Percentiles rank a stretch among this genome's conserved stretches.
Evolutionary conservation across 2,113 vertebrate genomes (phyloP).

Genomic region (Sturnira hondurensis): DNA sequence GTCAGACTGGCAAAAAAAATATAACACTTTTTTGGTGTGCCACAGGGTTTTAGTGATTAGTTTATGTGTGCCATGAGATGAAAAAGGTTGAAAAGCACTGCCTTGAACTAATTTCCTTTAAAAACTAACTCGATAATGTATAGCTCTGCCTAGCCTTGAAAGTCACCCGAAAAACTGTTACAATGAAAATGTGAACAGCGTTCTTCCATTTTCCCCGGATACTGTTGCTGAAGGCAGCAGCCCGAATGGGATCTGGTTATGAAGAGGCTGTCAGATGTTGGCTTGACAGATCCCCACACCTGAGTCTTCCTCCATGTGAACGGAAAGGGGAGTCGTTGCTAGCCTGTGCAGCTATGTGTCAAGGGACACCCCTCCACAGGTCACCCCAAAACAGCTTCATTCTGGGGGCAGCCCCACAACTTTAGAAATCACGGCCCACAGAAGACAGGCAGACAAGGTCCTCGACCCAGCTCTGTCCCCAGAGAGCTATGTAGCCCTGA

Average conservation of each 20-base stretch:
- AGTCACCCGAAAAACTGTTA: background rate
- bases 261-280: background rate
- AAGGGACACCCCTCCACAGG: background rate
- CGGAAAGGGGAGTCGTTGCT: background rate
- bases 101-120: background rate
- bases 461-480: background rate
- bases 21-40: background rate
- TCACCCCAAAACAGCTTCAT: background rate
- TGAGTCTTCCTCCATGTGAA: background rate
- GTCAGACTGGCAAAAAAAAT: background rate
- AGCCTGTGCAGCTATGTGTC: background rate
- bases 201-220: background rate
- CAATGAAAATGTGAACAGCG: background rate
- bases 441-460: background rate
- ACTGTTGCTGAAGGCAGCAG: background rate
- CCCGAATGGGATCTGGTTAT: background rate
- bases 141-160: background rate
- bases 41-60: background rate
- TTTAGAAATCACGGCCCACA: background rate
- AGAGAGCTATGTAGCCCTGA: background rate
- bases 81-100: background rate
- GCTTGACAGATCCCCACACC: background rate
- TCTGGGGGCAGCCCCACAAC: background rate
- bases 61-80: background rate
- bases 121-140: background rate